Conservation (phyloP, 2,888 invertebrate species). For the Pristionchus arcanus region DNA sequence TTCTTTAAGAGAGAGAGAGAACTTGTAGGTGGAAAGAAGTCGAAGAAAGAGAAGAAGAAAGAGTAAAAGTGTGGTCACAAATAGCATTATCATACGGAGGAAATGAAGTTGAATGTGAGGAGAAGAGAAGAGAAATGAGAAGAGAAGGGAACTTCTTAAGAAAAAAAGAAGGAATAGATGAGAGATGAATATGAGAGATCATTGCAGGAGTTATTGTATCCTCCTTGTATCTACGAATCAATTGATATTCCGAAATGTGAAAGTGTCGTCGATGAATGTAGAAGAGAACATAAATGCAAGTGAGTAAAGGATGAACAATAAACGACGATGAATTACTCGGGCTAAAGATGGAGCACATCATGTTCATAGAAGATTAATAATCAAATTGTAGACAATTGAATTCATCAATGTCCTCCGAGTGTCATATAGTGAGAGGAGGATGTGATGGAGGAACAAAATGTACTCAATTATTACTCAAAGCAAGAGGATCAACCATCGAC, state of each 20-base stretch:
- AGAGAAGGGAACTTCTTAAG: constrained; percentile 11
- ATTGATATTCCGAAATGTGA: neutral
- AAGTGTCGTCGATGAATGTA: neutral
- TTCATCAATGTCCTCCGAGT: neutral
- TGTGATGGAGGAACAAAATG: constrained; percentile 19
- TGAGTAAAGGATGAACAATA: neutral
- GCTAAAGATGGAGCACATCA: neutral
- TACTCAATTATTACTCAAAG: neutral
- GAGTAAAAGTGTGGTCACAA: constrained; percentile 3
- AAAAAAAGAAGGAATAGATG: neutral
- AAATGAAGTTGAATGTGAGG: constrained; percentile 31
- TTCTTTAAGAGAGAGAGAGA: neutral
- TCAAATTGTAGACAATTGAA: neutral
- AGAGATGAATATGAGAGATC: neutral
- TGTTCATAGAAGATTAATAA: too few relatives aligned
- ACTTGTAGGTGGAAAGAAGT: neutral
- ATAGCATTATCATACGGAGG: constrained; percentile 30
- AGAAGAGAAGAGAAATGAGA: constrained; percentile 9
- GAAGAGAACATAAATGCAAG: neutral
- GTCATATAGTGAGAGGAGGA: constrained; percentile 26
- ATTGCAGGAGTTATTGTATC: neutral
- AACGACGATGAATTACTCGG: neutral
- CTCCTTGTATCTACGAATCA: neutral
- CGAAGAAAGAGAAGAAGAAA: neutral
- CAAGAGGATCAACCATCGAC: neutral